Evolutionary conservation across 2,797 vertebrate genomes (phyloP), one percentile per base, ranked within the genome.

Genomic region (Coendou prehensilis): DNA sequence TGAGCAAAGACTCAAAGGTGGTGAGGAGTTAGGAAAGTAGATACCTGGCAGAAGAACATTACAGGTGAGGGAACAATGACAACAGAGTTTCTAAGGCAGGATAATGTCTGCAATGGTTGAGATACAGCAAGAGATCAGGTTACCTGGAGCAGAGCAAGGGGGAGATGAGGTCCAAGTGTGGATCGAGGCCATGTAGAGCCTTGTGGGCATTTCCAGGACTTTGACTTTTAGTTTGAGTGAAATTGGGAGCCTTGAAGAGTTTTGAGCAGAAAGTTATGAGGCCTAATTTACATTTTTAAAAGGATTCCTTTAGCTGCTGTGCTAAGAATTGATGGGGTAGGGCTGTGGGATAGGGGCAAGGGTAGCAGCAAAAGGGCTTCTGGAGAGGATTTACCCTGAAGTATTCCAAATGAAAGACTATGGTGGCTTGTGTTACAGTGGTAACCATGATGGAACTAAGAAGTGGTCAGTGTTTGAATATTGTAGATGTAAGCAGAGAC

Each of bases 201-300:
- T 76, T 37, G 22, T 13, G 75, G 50, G 22, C n/a, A 81, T 87
- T 63, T 11, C 69, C 45, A 80, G 41, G 54, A 52, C 45, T 41
- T 88, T 67, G 61, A 20, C 1, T 79, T 83, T 92, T 15, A 56
- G 57, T 84, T 57, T 79, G 28, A 89, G 61, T 59, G 50, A 91
- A 80, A 63, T 85, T 28, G 1, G 18, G 20, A 76, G 1, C 6
- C 37, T 75, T 85, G 54, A 37, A 90, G 87, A 64, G 26, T 84
- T 97, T 79, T 92, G 64, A 94, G 54, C 6, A 61, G 64, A 96
- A 64, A 89, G 9, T 89, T 69, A 33, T 14, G 61, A 89, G 71
- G 81, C 45, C 10, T 69, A 45, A 80, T 50, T 89, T 75, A 52
- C 41, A 89, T 91, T 86, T 97, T 84, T 30, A 23, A 59, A 90